phyloP scores from a whole-genome alignment of 2,888 invertebrate genomes.

The Xanthostigma xanthostigma region DNA sequence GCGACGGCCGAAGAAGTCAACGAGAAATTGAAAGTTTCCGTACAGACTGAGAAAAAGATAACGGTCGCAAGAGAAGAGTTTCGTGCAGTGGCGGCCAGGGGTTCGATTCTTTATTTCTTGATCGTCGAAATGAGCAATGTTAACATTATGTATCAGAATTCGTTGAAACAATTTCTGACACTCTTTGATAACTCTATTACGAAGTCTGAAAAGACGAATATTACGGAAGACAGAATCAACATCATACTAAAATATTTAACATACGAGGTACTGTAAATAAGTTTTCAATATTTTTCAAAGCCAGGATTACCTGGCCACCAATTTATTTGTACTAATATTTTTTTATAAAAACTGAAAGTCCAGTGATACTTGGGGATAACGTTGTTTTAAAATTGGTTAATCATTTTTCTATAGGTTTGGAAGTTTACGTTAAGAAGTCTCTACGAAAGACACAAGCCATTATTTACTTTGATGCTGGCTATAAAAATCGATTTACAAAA shows the following conservation, averaged over 20 bases:
- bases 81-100: constrained; percentile 84
- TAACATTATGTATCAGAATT: constrained; percentile 94
- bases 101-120: constrained; percentile 87
- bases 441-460: constrained; percentile 82
- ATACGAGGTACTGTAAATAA: constrained; percentile 38
- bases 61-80: constrained; percentile 89
- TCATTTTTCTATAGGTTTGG: constrained; percentile 45
- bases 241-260: constrained; percentile 83
- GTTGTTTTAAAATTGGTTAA: too few relatives aligned
- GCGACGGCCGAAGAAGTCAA: constrained; percentile 48
- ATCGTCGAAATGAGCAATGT: constrained; percentile 97
- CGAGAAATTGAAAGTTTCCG: constrained; percentile 82
- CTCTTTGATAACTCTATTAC: constrained; percentile 90
- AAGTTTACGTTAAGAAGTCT: constrained; percentile 81
- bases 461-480: constrained; percentile 87
- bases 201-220: constrained; percentile 70
- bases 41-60: constrained; percentile 87
- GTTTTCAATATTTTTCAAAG: too few relatives aligned
- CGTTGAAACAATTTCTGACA: constrained; percentile 82
- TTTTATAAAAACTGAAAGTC: too few relatives aligned
- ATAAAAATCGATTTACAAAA: constrained; percentile 88
- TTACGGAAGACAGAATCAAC: constrained; percentile 73
- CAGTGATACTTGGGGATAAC: too few relatives aligned
- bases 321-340: too few relatives aligned
- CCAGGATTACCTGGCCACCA: too few relatives aligned